These are phyloP conservation scores for Rhizoglyphus robini DNA, from an alignment of 1,140 invertebrate species.

Conservation along the genomic window DNA sequence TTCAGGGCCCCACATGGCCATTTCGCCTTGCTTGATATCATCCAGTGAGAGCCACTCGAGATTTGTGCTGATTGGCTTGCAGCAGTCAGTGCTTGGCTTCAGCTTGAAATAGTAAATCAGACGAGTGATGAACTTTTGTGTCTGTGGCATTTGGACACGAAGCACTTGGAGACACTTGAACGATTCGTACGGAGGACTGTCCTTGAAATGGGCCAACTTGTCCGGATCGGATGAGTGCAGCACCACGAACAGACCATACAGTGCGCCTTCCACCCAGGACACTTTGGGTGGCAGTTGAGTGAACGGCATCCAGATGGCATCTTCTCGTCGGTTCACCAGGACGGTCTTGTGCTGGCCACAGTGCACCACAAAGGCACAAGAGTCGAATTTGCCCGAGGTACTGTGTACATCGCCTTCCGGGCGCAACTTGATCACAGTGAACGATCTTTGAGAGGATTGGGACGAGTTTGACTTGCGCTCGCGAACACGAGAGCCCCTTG, in stretches of 20 bases:
- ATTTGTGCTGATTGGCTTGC: not conserved
- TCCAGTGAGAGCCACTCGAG: constrained; percentile 1
- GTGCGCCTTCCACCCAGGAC: not conserved
- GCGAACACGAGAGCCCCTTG: too few relatives aligned
- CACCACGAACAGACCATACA: not conserved
- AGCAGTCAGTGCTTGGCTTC: not conserved
- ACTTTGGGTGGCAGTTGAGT: not conserved
- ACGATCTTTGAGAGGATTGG: too few relatives aligned
- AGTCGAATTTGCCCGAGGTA: not conserved
- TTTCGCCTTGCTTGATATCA: not conserved
- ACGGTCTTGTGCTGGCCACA: not conserved
- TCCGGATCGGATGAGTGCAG: not conserved
- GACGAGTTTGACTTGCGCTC: too few relatives aligned
- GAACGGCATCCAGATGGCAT: constrained; percentile 9
- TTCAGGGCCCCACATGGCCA: constrained; percentile 12
- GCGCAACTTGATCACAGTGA: too few relatives aligned
- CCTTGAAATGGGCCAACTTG: not conserved
- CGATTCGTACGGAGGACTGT: not conserved
- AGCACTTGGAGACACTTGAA: constrained; percentile 6
- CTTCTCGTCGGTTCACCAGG: not conserved
- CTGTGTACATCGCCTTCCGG: not conserved
- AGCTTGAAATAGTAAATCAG: constrained; percentile 15
- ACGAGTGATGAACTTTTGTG: constrained; percentile 5
- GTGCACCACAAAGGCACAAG: not conserved
- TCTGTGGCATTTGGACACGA: constrained; percentile 10